Base-by-base conservation (phyloP, 92 coral and sea anemone genomes). In the Montipora capitata region DNA sequence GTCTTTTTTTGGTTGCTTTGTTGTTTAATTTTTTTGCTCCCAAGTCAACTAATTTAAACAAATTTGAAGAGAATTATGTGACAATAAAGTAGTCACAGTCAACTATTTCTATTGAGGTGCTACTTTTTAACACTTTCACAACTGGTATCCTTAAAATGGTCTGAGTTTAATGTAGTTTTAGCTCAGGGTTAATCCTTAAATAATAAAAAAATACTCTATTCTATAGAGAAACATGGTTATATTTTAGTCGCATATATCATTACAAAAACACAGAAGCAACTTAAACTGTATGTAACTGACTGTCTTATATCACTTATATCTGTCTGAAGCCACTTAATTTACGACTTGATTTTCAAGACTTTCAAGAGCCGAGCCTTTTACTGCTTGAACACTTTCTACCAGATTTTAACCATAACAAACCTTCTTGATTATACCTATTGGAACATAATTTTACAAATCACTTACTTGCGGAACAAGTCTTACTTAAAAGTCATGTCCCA, bases 1-100 rank as follows among this genome's bases (percentile, higher is more conserved):
- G 82, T 41, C 82, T 77, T 77, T 77, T 77, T 51, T 77, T 58
- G 63, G 52, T 77, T 77, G 82, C 82, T 77, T 77, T 77, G 82
- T 77, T 77, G 82, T 77, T 77, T 77, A 44, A 77, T 15, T 77
- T 57, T 77, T 77, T 77, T 77, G 82, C 82, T 6, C 44, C 72
- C 17, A 67, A 64, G 69, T 64, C 69, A 64, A 64, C 69, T 64
- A 64, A 64, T 64, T 64, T 64, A 75, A 75, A 75, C 14, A 40
- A 75, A 75, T 9, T 42, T 20, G 80, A 15, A 6, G 15, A 64
- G 15, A 64, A 64, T 64, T 11, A 17, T 64, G 14, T 64, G n/a
- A 2, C 10, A 9, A 9, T 64, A 64, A 20, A 20, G 27, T 20
- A 20, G 0, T 20, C 27, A 20, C 27, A 20, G 27, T 20, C 27